A percentile compares a stretch with the other conserved stretches of the same genome.
These are phyloP conservation scores for Panagrolaimus sp. DNA, from an alignment of 1,140 invertebrate species.

Conservation along the genomic window DNA sequence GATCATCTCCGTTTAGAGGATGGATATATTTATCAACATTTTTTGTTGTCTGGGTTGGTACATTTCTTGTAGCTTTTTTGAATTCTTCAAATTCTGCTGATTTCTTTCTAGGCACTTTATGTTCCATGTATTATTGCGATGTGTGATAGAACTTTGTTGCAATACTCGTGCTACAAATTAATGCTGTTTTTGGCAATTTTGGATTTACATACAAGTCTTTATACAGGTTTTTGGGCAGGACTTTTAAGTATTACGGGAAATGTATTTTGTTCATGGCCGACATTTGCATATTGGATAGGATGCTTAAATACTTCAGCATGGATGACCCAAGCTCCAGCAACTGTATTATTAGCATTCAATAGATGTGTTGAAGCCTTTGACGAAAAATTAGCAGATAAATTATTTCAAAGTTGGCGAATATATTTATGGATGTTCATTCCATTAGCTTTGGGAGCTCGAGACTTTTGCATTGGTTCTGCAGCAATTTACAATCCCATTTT, in stretches of 20 bases:
- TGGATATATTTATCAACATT: too few species aligned
- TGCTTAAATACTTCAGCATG: background rate
- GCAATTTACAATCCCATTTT: constrained; percentile 14
- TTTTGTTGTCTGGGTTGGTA: too few species aligned
- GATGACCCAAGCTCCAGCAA: constrained; percentile 1
- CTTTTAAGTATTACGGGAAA: constrained; percentile 23
- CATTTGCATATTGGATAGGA: constrained; percentile 23
- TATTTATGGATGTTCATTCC: constrained; percentile 17
- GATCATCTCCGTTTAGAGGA: too few species aligned
- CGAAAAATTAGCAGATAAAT: background rate
- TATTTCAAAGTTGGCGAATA: constrained; percentile 15
- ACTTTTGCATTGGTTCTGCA: background rate
- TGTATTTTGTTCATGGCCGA: constrained; percentile 22
- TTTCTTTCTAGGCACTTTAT: constrained; percentile 11
- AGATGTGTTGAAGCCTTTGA: constrained; percentile 17
- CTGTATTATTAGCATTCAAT: constrained; percentile 18
- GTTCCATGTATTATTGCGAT: constrained; percentile 7
- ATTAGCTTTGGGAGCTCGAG: background rate
- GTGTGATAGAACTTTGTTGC: background rate
- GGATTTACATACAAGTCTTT: constrained; percentile 1
- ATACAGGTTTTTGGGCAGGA: constrained; percentile 19
- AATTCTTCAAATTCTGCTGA: too few species aligned
- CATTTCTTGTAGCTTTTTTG: too few species aligned
- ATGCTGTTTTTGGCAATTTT: constrained; percentile 28
- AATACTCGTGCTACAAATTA: constrained; percentile 20